Conservation (phyloP, 2,888 invertebrate genomes). For the Taenaris catops region DNA sequence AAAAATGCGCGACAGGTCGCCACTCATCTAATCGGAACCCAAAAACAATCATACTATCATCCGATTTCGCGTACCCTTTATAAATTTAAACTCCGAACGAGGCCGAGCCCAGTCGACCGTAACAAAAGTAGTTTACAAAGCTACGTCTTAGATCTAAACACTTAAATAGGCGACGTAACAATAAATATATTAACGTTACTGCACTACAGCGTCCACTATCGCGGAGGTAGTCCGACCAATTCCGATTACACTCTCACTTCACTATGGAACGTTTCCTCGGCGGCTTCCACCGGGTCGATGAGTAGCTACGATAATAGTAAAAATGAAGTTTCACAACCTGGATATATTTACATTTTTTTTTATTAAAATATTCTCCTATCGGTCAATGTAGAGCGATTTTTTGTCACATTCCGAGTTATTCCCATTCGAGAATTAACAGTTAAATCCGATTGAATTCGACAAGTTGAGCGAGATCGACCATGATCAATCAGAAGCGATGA, state of each 20-base stretch:
- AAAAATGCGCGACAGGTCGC: conserved; percentile 77
- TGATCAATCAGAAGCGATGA: no score
- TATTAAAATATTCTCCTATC: conserved; percentile 37
- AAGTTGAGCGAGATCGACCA: no score
- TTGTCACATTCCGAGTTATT: conserved; percentile 4
- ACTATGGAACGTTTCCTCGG: conserved; percentile 29
- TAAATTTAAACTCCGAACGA: conserved; percentile 75
- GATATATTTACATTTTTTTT: conserved; percentile 66
- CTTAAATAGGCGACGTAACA: conserved; percentile 58
- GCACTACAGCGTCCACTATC: conserved; percentile 53
- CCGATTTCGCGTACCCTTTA: conserved; percentile 65
- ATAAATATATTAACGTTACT: conserved; percentile 50
- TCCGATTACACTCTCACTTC: conserved; percentile 43
- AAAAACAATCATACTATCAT: conserved; percentile 70
- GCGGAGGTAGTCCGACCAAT: conserved; percentile 68
- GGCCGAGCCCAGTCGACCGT: conserved; percentile 74
- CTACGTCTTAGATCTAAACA: conserved; percentile 61
- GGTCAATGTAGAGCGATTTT: conserved; percentile 4
- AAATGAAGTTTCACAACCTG: conserved; percentile 74
- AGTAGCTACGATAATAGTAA: conserved; percentile 53
- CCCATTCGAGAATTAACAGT: conserved; percentile 1
- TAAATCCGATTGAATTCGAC: background rate
- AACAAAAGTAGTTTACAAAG: conserved; percentile 75
- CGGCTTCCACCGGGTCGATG: conserved; percentile 48
- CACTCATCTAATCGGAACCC: conserved; percentile 67